Evolutionary conservation across 2,797 vertebrate species (phyloP), one percentile per base, ranked within the genome.

Genomic region (Aeoliscus strigatus): DNA sequence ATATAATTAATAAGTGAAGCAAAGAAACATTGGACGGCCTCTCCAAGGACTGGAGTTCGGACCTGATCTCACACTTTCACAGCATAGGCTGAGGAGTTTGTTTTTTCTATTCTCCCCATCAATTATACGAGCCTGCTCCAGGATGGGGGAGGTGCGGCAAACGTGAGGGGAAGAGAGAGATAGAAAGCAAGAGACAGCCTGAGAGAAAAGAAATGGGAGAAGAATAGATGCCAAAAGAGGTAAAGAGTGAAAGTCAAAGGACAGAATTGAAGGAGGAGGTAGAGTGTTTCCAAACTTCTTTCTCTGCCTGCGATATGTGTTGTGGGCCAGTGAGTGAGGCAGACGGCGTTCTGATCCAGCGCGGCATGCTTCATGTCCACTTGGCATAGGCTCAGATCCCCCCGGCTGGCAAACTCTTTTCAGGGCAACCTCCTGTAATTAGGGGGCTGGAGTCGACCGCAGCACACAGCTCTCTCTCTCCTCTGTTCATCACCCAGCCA

Each of bases 381-480:
- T 86, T 89, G 87, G 86, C 87, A 87, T 71, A 68, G 68, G 80
- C 64, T 69, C 80, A 75, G 77, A 85, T 88, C 80, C 84, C 86
- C 87, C 70, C 75, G 73, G 79, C 79, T 84, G 79, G 78, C 80
- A 81, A 87, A 80, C 85, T 81, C 87, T 85, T 89, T 89, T 88
- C 86, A 87, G 84, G 81, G 83, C 84, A 73, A 82, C 81, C 81
- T 86, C 78, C 69, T 80, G 80, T 88, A 89, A 88, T 90, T 89
- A 88, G 80, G 86, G 81, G 83, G 84, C 82, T 87, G 84, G 79
- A 82, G 86, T 85, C 73, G 63, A 68, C 71, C 67, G 57, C 76
- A 76, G 60, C 59, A 79, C 65, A 70, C 66, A 75, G 53, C 54
- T n/a, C 68, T 21, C 57, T 60, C 57, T 57, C 49, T 53, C 28